Evolutionary conservation across 1,140 invertebrate species (phyloP), one percentile per base, ranked within the genome.

Genomic region (Zelostemma sp.): DNA sequence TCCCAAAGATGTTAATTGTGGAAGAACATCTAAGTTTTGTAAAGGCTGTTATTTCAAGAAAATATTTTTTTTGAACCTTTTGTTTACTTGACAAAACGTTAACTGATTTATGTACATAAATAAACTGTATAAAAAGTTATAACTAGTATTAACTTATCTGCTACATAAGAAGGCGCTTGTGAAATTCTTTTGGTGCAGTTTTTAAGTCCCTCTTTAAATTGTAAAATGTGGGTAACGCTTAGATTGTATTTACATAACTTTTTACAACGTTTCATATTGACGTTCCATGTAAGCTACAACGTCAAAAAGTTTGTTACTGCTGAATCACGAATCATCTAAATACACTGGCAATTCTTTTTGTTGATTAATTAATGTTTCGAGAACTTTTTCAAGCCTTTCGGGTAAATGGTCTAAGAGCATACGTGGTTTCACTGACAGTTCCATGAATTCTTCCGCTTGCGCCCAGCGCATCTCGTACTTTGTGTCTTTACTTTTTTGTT

Each of bases 371-470:
- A 93, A 85, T 1, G 87, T 89, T 17, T 88, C 85, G 55, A 93
- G 80, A n/a, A 89, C 90, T 61, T 88, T 85, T 56, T 91, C 87
- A 14, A 93, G 86, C 74, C 91, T 91, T 75, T 92, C 89, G 6
- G 92, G 92, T 15, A 93, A 79, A 72, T 93, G 92, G 79, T 93
- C 92, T 1, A 92, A 80, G 1, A 93, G 71, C 92, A 93, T 93
- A 11, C 91, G 85, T 12, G 92, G 92, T 91, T 92, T 92, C 15
- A 93, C 90, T 66, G 89, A 85, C 15, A 93, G 73, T 73, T 93
- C 91, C 84, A 89, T 89, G 80, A 93, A 92, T 78, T 93, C 91
- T 79, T 93, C 91, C 1, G 91, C 86, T 61, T 88, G 86, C 6
- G 91, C 89, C 92, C 92, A 93, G 16, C 91, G 85, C 91, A 93